Conservation (phyloP, 2,888 invertebrate genomes). For the Drosophila anceps region DNA sequence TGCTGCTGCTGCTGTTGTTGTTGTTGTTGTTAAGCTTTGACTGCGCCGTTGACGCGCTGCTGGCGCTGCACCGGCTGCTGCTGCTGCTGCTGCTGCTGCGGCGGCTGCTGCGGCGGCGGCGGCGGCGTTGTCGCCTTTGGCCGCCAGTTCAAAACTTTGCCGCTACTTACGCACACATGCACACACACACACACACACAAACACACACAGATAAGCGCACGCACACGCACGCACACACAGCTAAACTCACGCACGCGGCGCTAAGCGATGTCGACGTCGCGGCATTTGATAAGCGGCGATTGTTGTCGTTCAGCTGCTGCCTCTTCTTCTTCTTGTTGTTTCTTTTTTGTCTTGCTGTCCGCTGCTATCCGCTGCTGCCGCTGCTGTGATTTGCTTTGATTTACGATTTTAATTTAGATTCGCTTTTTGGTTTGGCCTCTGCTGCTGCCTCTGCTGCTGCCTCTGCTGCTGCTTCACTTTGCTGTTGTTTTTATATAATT, state of each 20-base stretch:
- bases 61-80: conserved; percentile 39
- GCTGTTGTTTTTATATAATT: conserved; percentile 56
- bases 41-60: conserved; percentile 71
- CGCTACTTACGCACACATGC: conserved; percentile 57
- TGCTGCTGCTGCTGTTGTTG: conserved; percentile 24
- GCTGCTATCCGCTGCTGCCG: conserved; percentile 7
- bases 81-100: no score
- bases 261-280: conserved; percentile 67
- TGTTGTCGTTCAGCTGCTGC: conserved; percentile 15
- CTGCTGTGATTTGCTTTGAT: conserved; percentile 47
- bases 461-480: conserved; percentile 2
- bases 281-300: conserved; percentile 69
- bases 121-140: conserved; percentile 71
- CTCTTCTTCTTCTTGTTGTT: neutral
- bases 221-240: conserved; percentile 13
- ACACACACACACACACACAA: conserved; percentile 33
- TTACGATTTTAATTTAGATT: conserved; percentile 62
- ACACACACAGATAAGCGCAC: conserved; percentile 32
- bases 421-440: conserved; percentile 26
- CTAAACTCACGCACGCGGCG: conserved; percentile 63
- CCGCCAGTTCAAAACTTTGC: conserved; percentile 75
- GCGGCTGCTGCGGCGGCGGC: conserved; percentile 60
- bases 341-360: neutral
- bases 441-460: neutral
- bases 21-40: conserved; percentile 54